Conservation (phyloP, 2,113 vertebrate species). For the Melanerpes aurifrons region DNA sequence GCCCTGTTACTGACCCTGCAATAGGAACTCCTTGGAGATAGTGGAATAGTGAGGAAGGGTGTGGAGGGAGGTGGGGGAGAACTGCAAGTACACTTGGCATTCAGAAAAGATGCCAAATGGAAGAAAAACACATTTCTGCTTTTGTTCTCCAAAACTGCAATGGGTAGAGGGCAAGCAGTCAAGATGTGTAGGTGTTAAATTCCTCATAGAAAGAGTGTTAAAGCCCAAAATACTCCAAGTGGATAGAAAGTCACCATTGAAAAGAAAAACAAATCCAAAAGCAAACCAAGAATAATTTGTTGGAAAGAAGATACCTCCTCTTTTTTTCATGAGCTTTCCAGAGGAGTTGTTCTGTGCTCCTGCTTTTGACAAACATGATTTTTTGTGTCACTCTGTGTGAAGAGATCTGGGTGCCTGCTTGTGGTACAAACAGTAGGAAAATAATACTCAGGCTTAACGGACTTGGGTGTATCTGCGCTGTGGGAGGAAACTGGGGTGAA, state of each 20-base stretch:
- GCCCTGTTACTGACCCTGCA: conserved; percentile 3
- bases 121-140: not conserved
- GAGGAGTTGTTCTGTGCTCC: not conserved
- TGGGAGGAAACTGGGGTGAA: not conserved
- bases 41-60: not conserved
- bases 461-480: rapidly evolving
- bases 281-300: not conserved
- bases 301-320: not conserved
- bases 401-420: not conserved
- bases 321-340: not conserved
- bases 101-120: conserved; percentile 22
- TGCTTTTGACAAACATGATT: not conserved
- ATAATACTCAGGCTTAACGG: rapidly evolving
- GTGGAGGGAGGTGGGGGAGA: conserved; percentile 47
- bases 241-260: not conserved
- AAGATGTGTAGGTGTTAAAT: conserved; percentile 29
- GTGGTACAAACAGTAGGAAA: not conserved
- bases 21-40: not conserved
- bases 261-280: not conserved
- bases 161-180: not conserved
- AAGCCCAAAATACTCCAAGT: not conserved
- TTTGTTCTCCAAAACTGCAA: conserved; percentile 11
- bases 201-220: not conserved
- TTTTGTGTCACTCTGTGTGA: rapidly evolving
- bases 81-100: conserved; percentile 22